Percentiles rank a stretch among this genome's conserved stretches.
Conservation (phyloP, 2,888 invertebrate genomes). For the Tineola bisselliella region DNA sequence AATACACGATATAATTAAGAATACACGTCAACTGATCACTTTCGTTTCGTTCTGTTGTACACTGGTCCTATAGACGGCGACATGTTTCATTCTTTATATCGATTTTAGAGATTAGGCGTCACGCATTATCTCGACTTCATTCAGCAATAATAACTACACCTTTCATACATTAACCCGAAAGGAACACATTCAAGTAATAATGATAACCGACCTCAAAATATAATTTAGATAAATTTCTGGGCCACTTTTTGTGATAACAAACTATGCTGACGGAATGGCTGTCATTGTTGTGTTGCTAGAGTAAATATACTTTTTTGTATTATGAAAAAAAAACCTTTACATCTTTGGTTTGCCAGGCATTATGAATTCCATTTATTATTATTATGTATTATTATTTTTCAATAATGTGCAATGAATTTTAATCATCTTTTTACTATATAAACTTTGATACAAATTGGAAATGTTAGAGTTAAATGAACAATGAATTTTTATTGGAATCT, state of each 20-base stretch:
- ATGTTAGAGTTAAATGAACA: too few species aligned
- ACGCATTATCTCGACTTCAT: not conserved
- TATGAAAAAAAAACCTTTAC: too few species aligned
- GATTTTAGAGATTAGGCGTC: not conserved
- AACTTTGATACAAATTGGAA: too few species aligned
- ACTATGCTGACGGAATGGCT: conserved; percentile 27
- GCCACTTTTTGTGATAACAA: conserved; percentile 4
- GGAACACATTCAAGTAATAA: not conserved
- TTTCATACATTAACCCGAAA: not conserved
- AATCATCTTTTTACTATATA: too few species aligned
- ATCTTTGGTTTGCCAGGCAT: too few species aligned
- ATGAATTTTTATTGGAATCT: too few species aligned
- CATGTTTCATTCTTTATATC: conserved; percentile 45
- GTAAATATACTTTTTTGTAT: not conserved
- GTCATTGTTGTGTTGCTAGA: conserved; percentile 23
- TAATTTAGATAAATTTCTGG: not conserved
- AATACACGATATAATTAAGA: conserved; percentile 22
- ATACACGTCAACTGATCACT: conserved; percentile 55
- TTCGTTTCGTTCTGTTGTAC: conserved; percentile 64
- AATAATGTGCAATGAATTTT: too few species aligned
- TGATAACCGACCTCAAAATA: not conserved
- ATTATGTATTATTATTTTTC: too few species aligned
- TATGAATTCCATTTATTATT: too few species aligned
- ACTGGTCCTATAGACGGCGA: conserved; percentile 48
- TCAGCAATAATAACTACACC: not conserved